phyloP scores from a whole-genome alignment of 64 coral and sea anemone species.

The Dendrophyllia cribrosa region DNA sequence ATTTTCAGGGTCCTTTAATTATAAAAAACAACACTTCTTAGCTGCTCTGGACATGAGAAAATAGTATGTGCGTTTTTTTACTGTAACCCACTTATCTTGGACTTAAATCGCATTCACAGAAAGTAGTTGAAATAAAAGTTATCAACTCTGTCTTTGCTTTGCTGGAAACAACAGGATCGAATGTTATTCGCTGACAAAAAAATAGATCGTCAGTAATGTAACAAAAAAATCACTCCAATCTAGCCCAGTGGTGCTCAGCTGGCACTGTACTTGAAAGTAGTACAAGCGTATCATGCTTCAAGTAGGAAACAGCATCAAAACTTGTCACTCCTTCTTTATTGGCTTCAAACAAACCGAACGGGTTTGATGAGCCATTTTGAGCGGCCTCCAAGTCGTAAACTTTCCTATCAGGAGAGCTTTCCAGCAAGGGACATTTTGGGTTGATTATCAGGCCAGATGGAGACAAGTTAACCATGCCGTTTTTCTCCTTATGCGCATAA shows the following conservation, averaged over 20 bases:
- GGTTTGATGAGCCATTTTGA: neutral
- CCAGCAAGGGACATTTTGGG: slow-evolving; percentile 28
- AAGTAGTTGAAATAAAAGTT: slow-evolving; percentile 74
- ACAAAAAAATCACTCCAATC: slow-evolving; percentile 73
- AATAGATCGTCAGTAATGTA: slow-evolving; percentile 33
- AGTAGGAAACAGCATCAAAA: slow-evolving; percentile 61
- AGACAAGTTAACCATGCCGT: slow-evolving; percentile 24
- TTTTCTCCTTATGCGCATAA: slow-evolving; percentile 55
- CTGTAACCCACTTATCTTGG: too few species aligned
- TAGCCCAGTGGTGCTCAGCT: slow-evolving; percentile 48
- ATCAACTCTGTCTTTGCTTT: slow-evolving; percentile 73
- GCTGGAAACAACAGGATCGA: slow-evolving; percentile 61
- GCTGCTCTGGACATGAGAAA: too few species aligned
- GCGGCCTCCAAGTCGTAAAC: slow-evolving; percentile 43
- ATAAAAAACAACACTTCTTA: neutral
- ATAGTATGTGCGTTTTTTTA: too few species aligned
- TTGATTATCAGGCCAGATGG: slow-evolving; percentile 34
- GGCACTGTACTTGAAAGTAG: slow-evolving; percentile 72
- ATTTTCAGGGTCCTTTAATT: slow-evolving; percentile 28
- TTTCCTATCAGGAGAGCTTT: slow-evolving; percentile 58
- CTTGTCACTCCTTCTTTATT: slow-evolving; percentile 45
- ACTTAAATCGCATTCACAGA: neutral
- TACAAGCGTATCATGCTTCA: slow-evolving; percentile 25
- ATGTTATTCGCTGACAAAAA: slow-evolving; percentile 51
- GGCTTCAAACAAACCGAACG: slow-evolving; percentile 45